Percentiles rank a stretch among this genome's conserved stretches.
These are phyloP conservation scores for Leptinotarsa undecemlineata DNA, from an alignment of 1,140 invertebrate species.

Conservation along the genomic window DNA sequence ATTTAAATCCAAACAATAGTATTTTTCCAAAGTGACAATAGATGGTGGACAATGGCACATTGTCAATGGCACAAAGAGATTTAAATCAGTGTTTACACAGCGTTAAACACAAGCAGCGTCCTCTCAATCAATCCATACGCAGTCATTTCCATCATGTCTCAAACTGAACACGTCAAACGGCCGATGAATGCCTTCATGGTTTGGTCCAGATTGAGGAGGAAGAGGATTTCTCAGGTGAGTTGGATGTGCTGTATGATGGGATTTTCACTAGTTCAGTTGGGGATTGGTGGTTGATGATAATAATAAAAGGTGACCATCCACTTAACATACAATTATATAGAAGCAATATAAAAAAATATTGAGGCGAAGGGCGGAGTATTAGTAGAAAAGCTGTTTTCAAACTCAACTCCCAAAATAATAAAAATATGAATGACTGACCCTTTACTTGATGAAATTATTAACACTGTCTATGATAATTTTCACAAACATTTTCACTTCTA, in stretches of 20 bases:
- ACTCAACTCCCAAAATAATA: too few relatives aligned
- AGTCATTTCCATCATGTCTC: constrained; percentile 36
- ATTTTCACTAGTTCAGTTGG: background rate
- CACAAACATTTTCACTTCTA: too few relatives aligned
- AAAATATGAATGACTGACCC: too few relatives aligned
- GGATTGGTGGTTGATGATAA: too few relatives aligned
- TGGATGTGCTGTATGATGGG: background rate
- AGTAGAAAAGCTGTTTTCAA: too few relatives aligned
- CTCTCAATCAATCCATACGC: constrained; percentile 30
- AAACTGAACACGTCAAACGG: constrained; percentile 61
- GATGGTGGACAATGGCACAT: constrained; percentile 45
- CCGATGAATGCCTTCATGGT: constrained; percentile 77
- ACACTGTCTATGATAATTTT: too few relatives aligned
- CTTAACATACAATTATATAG: too few relatives aligned
- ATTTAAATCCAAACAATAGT: constrained; percentile 36
- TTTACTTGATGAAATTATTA: too few relatives aligned
- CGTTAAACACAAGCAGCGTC: constrained; percentile 45
- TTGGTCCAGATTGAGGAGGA: constrained; percentile 69
- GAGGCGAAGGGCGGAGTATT: too few relatives aligned
- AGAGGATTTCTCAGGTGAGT: constrained; percentile 67
- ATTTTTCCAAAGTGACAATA: constrained; percentile 44
- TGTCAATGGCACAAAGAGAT: constrained; percentile 50
- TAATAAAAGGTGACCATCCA: too few relatives aligned
- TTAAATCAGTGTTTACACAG: constrained; percentile 51
- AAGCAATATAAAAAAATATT: too few relatives aligned